These are phyloP conservation scores for Exocentrus adspersus DNA, from an alignment of 2,888 invertebrate species.

Conservation along the genomic window DNA sequence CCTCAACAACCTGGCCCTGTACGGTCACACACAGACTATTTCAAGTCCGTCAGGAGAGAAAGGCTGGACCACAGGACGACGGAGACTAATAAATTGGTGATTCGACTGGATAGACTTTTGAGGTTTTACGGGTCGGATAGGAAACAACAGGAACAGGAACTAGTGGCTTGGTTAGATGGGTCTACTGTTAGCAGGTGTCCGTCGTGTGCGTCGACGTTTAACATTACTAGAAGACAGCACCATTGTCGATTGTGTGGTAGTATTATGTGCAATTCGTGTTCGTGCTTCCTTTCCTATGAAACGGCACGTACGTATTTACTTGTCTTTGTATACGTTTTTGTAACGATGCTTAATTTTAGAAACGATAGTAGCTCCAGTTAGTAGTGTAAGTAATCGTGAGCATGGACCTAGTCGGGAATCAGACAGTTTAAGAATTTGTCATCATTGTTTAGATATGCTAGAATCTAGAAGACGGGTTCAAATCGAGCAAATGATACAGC, in stretches of 20 bases:
- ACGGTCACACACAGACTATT: slow-evolving; percentile 77
- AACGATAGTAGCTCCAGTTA: slow-evolving; percentile 59
- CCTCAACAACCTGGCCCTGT: slow-evolving; percentile 74
- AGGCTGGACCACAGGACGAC: slow-evolving; percentile 89
- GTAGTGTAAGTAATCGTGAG: slow-evolving; percentile 49
- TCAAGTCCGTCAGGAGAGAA: slow-evolving; percentile 73
- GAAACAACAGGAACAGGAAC: slow-evolving; percentile 77
- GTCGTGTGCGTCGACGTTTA: slow-evolving; percentile 89
- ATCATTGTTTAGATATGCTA: slow-evolving; percentile 82
- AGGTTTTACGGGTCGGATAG: slow-evolving; percentile 76
- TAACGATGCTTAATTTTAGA: slow-evolving; percentile 46
- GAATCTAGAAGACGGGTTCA: slow-evolving; percentile 82
- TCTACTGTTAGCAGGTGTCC: slow-evolving; percentile 90
- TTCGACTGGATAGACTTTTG: slow-evolving; percentile 90
- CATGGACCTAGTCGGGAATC: slow-evolving; percentile 58
- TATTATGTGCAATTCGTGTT: slow-evolving; percentile 92
- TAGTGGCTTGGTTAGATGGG: slow-evolving; percentile 95
- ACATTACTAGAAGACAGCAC: slow-evolving; percentile 88
- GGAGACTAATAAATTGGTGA: slow-evolving; percentile 95
- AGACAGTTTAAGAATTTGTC: slow-evolving; percentile 76
- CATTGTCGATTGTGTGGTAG: slow-evolving; percentile 96
- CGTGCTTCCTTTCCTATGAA: slow-evolving; percentile 81
- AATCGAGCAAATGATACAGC: slow-evolving; percentile 82
- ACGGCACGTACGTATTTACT: slow-evolving; percentile 74
- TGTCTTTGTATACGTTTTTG: not conserved